Evolutionary conservation across 2,888 invertebrate genomes (phyloP).

Genomic region (Anarsia innoxiella): DNA sequence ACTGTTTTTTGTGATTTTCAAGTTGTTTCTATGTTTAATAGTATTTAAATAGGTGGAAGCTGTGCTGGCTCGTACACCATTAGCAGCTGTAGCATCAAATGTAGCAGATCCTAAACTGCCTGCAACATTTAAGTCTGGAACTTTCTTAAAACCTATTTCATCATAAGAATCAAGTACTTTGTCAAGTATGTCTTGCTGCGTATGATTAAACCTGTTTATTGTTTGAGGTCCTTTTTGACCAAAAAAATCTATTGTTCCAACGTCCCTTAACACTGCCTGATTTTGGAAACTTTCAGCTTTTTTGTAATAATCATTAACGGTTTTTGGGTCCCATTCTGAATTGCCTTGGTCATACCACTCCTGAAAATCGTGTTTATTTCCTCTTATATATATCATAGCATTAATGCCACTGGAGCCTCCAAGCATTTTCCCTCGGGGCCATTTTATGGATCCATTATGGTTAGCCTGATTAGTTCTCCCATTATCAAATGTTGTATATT

Average conservation of each 20-base stretch:
- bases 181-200: constrained; percentile 36
- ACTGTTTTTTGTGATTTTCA: constrained; percentile 48
- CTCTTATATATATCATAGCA: constrained; percentile 71
- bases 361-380: constrained; percentile 56
- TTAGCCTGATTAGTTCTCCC: constrained; percentile 80
- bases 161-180: constrained; percentile 33
- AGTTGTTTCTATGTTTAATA: constrained; percentile 26
- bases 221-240: constrained; percentile 45
- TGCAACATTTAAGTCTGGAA: constrained; percentile 38
- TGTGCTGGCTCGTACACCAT: constrained; percentile 52
- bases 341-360: constrained; percentile 64
- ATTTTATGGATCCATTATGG: constrained; percentile 31
- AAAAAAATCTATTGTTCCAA: constrained; percentile 20
- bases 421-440: constrained; percentile 76
- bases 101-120: constrained; percentile 53
- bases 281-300: constrained; percentile 46
- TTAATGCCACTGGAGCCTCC: constrained; percentile 72
- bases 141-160: constrained; percentile 39
- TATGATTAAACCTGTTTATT: constrained; percentile 40
- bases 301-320: constrained; percentile 51
- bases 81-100: constrained; percentile 47
- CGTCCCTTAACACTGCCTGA: constrained; percentile 2
- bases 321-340: constrained; percentile 38
- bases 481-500: constrained; percentile 86
- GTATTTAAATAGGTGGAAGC: constrained; percentile 54